Base-by-base conservation (phyloP, 2,888 invertebrate species). In the Thecocarcelia acutangulata region DNA sequence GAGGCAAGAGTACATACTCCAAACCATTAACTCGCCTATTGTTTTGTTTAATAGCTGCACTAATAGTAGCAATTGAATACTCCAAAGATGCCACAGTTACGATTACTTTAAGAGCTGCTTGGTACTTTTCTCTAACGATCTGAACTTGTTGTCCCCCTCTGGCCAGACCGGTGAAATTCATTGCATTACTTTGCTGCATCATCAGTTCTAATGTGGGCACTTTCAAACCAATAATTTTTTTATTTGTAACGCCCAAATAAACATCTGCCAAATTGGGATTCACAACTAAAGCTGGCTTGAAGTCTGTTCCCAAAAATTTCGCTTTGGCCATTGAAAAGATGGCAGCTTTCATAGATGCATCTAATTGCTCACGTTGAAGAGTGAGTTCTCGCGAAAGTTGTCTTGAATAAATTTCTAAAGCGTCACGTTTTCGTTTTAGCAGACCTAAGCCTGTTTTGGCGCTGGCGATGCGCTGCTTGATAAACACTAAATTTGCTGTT, bases 11-110 rank as follows among this genome's bases (percentile, higher is more conserved):
- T 59, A 89, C 86, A 82, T 84, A 85, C n/a, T 89, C 88, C 80
- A 90, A 50, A 0, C 87, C 90, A 80, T 89, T 89, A 0, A 89
- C 85, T 0, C 90, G 86, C 87, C 85, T 88, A 46, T 88, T 89
- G 0, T 86, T 88, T 48, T 87, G 87, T 0, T 77, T 84, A 1
- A 86, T 84, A 11, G 84, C 86, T 0, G 79, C 50, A 6, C 24
- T 5, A 46, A 90, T 28, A 75, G 85, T 80, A 0, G 85, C 80
- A 1, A 78, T 52, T 42, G 87, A 85, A 24, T 85, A 88, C 15
- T 87, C 83, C 11, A 87, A 28, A 4, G 89, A 88, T 0, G 87
- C 87, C 1, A 84, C 68, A 0, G 80, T 64, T 6, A 87, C 80
- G 21, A 90, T 68, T 3, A 83, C 40, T 0, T n/a, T 21, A 0